Base-by-base conservation (phyloP, 2,888 invertebrate species). In the Callinectes sapidus region DNA sequence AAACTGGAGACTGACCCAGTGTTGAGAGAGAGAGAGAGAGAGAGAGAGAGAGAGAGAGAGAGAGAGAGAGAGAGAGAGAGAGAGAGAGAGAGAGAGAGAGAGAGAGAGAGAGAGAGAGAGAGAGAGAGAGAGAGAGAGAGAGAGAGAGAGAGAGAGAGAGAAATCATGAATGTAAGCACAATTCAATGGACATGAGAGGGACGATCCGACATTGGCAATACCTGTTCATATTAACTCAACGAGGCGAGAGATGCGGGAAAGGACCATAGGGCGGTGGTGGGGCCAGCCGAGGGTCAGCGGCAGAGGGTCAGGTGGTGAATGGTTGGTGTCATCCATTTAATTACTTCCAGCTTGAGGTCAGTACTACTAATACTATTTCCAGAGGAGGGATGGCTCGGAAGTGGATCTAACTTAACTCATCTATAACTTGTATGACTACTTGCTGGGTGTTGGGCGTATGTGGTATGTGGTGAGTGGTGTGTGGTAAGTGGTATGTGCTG, bases 291-390 rank as follows among this genome's bases (percentile, higher is more conserved):
- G 28, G 13, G 71, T 23, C 71, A 28, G 28, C 71, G 71, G 61
- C 5, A 32, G 71, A 28, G 71, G 28, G 10, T 23, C 10, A 71
- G 71, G 35, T 32, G 35, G 35, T 16, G 32, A 13, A 28, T 13
- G 35, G 35, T 2, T 81, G 14, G 14, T 13, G 35, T 35, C 35
- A 14, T 81, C 81, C 16, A 32, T 81, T 81, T 81, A 81, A 81
- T 81, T 81, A 81, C 81, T 35, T 16, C 81, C 81, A 81, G 32
- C 35, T 35, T 81, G 35, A 81, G 35, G 16, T 35, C 16, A 13
- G 28, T 77, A 77, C 71, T 77, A 77, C n/a, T 77, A 77, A 35
- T 35, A 81, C 81, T 81, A 35, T 35, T 81, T 81, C 81, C 35
- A 35, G 35, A 18, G 16, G 35, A 14, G 35, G 32, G 71, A 35